Evolutionary conservation across 2,888 invertebrate genomes (phyloP), one percentile per base, ranked within the genome.

Genomic region (Pemphredon lugubris): DNA sequence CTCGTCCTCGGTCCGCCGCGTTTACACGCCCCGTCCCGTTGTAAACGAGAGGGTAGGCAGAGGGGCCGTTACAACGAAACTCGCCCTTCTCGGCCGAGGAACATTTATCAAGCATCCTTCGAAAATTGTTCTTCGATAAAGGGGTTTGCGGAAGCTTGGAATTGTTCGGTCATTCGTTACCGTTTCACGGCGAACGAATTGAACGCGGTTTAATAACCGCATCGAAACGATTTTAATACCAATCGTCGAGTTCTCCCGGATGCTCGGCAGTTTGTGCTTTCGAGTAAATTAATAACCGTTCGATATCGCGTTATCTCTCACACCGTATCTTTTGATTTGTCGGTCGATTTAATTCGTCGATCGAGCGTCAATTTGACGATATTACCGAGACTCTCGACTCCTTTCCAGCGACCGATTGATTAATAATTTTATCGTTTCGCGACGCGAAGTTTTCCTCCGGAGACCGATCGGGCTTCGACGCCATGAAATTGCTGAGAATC

Each of bases 81-180:
- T 44, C 34, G 4, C 32, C 42, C 18, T 63, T 55, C 61, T 45
- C 61, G 50, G 50, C 23, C 37, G 20, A 37, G 16, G 34, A 14
- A 20, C 70, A 51, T 70, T 68, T 68, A 61, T 67, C 68, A 51
- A 59, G 34, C 42, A 30, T 60, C 61, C 54, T 50, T 60, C 53
- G 70, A 30, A 60, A 68, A 63, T 71, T 63, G 44, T 50, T 26
- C 55, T 50, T 16, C 30, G 34, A 34, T 21, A 39, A 7, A 13
- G 6, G 18, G 4, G 14, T 16, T 7, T 2, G 14, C 21, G 51
- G 20, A 32, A 53, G 32, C 59, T 67, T 60, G 34, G 67, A 59
- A 69, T 54, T 69, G 40, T 34, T 18, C 58, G 32, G 34, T 58
- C 53, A 42, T 60, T 30, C 7, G 1, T 2, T 9, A 30, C 7